Evolutionary conservation across 2,113 vertebrate species (phyloP).

Genomic region (Cisticola juncidis): DNA sequence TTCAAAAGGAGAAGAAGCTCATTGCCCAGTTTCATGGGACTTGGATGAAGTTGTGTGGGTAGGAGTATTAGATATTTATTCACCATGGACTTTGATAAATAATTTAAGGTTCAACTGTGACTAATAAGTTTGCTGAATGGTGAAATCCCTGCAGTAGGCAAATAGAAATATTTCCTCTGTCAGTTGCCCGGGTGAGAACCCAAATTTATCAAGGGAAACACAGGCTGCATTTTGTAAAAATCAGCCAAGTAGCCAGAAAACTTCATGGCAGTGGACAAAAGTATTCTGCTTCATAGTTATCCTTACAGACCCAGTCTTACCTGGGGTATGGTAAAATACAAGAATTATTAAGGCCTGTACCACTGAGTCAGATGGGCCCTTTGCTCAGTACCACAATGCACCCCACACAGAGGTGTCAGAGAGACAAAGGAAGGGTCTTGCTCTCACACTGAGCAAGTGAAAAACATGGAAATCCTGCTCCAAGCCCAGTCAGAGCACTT

Average conservation of each 20-base stretch:
- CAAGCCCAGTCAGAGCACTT: neutral
- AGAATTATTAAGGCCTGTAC: neutral
- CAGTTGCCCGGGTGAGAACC: slow-evolving; percentile 41
- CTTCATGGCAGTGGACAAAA: neutral
- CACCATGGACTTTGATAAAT: slow-evolving; percentile 78
- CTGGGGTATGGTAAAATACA: neutral
- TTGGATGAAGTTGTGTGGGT: slow-evolving; percentile 66
- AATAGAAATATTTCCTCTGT: slow-evolving; percentile 68
- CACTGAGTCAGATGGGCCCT: neutral
- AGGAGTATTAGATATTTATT: slow-evolving; percentile 67
- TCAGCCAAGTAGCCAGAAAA: slow-evolving; percentile 31
- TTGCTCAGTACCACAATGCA: neutral
- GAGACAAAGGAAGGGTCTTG: neutral
- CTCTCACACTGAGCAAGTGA: neutral
- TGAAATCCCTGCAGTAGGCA: slow-evolving; percentile 68
- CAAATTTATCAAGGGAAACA: slow-evolving; percentile 54
- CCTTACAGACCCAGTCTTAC: neutral
- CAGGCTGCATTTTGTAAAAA: slow-evolving; percentile 42
- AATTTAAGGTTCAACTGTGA: slow-evolving; percentile 70
- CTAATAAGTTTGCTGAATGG: slow-evolving; percentile 68
- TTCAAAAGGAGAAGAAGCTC: slow-evolving; percentile 74
- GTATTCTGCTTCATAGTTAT: neutral
- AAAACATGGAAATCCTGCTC: neutral
- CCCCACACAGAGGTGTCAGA: neutral
- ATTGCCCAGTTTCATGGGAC: slow-evolving; percentile 68